Base-by-base conservation (phyloP, 1,140 invertebrate genomes). In the Leptestheria dahalacensis region DNA sequence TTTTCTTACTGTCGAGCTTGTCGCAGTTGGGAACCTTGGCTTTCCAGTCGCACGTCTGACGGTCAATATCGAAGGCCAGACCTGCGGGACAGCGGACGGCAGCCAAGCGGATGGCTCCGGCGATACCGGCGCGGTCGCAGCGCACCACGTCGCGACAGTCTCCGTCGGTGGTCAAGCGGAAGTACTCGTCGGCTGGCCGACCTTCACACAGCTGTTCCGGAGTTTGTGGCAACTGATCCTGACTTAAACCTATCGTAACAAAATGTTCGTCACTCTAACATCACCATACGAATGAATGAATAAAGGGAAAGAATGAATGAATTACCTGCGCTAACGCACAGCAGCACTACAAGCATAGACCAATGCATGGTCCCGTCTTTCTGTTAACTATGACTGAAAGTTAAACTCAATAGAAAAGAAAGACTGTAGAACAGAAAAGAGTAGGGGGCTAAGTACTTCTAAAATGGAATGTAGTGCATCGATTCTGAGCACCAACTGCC, bases 11-110 rank as follows among this genome's bases (percentile, higher is more conserved):
- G 80, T 91, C 88, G 72, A 86, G 70, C 74, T 83, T 78, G 77
- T 91, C 84, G 79, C 90, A 93, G 82, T 91, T 92, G 80, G 89
- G 88, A 76, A 93, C 90, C 79, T 91, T 85, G 68, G 85, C 83
- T 81, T 91, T 93, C 88, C 90, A 95, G 76, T 93, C 89, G 77
- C 91, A 94, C 64, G 89, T 92, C 73, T 95, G 90, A 68, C 88
- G 80, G 74, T 89, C 83, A 71, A 95, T 86, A 81, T 95, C 91
- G 78, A 95, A 95, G 68, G 87, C 88, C 69, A 95, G 79, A 73
- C 89, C 88, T 68, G 81, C 84, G 62, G 89, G 88, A 73, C 91
- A 95, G 67, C 83, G 78, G 64, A 93, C 86, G 59, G 85, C 82
- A 58, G 88, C 88, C 72, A 92, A 77, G 69, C 89, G 81, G 68